Base-by-base conservation (phyloP, 2,888 invertebrate genomes). In the Coelinius sp. region DNA sequence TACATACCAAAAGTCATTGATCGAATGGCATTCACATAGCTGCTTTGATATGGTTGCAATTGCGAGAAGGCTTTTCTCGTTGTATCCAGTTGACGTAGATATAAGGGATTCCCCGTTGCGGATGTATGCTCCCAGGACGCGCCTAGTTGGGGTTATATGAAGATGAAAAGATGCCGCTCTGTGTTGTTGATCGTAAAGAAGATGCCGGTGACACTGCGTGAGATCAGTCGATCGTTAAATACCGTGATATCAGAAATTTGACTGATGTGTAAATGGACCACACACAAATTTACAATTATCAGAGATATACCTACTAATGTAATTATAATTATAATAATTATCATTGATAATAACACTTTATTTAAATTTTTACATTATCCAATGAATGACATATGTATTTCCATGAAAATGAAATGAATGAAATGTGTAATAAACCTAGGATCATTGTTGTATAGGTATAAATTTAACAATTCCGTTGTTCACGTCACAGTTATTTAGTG, bases 221-320 rank as follows among this genome's bases (percentile, higher is more conserved):
- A 46, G 71, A 73, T 70, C 64, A 20, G 22, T 63, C 65, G 62
- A 80, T 86, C 85, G 82, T 85, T 85, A 85, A 85, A 84, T 85
- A 83, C 84, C 85, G 85, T 85, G 85, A 86, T 85, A 83, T 84
- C 83, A 82, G 82, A 78, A 82, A 84, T 84, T 84, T 82, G 83
- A 85, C 83, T 41, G 12, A 10, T 56, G 24, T 25, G 82, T n/a
- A 82, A 81, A 81, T 80, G 74, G 83, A 82, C 83, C 84, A 83
- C 85, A 83, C 84, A 81, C 6, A 20, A 14, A 49, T 14, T 20
- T 49, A 14, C n/a, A n/a, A 35, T 35, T 8, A 35, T 35, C 35
- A 35, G 7, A 35, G 7, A 7, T 35, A 35, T 35, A 8, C 10
- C 10, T 35, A 8, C 35, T 35, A 35, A 35, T n/a, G n/a, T n/a